These are phyloP conservation scores for Stercorarius parasiticus DNA, from an alignment of 2,113 vertebrate species.

Conservation along the genomic window DNA sequence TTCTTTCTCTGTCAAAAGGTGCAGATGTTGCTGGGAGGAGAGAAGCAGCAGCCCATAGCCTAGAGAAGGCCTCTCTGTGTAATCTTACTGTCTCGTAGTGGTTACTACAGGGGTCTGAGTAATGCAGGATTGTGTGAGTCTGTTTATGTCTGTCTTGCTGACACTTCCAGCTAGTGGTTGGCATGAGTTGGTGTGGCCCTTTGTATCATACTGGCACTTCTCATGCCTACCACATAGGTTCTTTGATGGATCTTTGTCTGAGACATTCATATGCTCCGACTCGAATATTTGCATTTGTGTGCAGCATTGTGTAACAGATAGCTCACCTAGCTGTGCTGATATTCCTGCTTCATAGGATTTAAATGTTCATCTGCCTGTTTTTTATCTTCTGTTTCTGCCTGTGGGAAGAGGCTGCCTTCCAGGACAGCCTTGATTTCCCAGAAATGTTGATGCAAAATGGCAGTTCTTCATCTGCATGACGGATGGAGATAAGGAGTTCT, in stretches of 20 bases:
- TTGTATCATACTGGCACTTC: neutral
- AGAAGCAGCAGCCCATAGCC: neutral
- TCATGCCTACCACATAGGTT: neutral
- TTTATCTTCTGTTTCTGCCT: neutral
- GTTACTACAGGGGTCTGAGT: neutral
- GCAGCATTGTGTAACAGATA: neutral
- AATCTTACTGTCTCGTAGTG: neutral
- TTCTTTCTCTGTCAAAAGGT: neutral
- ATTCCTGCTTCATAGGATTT: neutral
- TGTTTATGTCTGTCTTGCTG: neutral
- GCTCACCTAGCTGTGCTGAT: neutral
- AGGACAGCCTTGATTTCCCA: constrained; percentile 6
- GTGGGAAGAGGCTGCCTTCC: neutral
- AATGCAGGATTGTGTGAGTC: neutral
- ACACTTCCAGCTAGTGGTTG: neutral
- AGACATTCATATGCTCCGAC: neutral
- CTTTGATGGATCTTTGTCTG: neutral
- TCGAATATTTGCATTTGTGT: neutral
- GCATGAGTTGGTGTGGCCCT: neutral
- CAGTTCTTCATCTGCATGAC: neutral
- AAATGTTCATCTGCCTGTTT: neutral
- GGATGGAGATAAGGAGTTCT: constrained; percentile 20
- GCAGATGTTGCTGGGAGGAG: neutral
- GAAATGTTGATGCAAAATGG: constrained; percentile 12
- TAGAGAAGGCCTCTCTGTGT: neutral